These are phyloP conservation scores for Halichondria panicea DNA, from an alignment of 37 sponge, comb jelly and placozoan genomes.

Conservation along the genomic window DNA sequence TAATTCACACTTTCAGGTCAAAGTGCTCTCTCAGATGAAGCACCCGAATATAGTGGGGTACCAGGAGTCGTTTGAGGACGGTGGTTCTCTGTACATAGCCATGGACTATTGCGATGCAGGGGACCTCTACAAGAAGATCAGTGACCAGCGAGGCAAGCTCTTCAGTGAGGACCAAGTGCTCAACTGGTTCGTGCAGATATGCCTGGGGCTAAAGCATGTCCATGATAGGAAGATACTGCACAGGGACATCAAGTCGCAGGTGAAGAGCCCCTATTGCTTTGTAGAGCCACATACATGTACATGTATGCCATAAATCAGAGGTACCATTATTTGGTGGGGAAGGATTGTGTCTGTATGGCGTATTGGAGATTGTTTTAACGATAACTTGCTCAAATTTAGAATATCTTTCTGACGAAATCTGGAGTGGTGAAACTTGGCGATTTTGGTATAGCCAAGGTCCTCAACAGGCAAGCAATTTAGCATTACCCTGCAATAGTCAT, in stretches of 20 bases:
- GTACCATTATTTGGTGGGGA: no score
- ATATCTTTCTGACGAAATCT: slow-evolving; percentile 88
- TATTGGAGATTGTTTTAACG: background rate
- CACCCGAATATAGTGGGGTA: slow-evolving; percentile 98
- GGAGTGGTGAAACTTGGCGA: slow-evolving; percentile 92
- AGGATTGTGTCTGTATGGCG: background rate
- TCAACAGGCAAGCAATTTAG: slow-evolving; percentile 63
- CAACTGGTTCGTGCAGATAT: slow-evolving; percentile 96
- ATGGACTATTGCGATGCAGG: slow-evolving; percentile 99
- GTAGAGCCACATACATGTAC: no score
- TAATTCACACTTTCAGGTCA: slow-evolving; percentile 37
- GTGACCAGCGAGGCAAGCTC: slow-evolving; percentile 73
- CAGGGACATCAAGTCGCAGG: slow-evolving; percentile 95
- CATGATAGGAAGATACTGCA: slow-evolving; percentile 98
- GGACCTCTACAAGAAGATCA: slow-evolving; percentile 88
- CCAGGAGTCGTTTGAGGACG: slow-evolving; percentile 90
- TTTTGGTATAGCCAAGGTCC: slow-evolving; percentile 93
- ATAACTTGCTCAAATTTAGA: slow-evolving; percentile 28
- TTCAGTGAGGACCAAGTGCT: slow-evolving; percentile 89
- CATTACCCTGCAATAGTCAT: background rate
- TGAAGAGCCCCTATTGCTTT: slow-evolving; percentile 10
- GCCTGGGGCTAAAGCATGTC: slow-evolving; percentile 92
- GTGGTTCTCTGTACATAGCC: slow-evolving; percentile 87
- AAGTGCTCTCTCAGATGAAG: slow-evolving; percentile 93
- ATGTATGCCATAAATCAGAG: no score